Conservation (phyloP, 2,888 invertebrate genomes). For the Lepidonotus clava region DNA sequence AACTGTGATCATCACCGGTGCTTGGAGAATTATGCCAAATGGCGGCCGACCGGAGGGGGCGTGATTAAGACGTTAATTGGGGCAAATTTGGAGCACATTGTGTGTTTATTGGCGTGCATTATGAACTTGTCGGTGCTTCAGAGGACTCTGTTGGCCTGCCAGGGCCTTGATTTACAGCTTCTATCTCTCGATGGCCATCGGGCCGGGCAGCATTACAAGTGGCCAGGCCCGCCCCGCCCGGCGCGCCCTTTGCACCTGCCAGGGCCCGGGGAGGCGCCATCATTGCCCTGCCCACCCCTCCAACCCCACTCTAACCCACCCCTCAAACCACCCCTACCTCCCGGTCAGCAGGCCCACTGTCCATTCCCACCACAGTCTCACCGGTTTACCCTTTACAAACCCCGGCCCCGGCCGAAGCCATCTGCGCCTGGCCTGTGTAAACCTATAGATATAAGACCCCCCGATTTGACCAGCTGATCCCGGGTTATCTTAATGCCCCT, state of each 20-base stretch:
- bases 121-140: conserved; percentile 46
- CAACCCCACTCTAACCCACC: background rate
- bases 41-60: conserved; percentile 30
- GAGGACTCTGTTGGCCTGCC: conserved; percentile 25
- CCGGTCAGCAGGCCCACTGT: background rate
- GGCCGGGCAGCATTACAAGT: background rate
- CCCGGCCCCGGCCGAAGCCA: conserved; percentile 8
- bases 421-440: conserved; percentile 27
- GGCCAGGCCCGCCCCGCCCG: background rate
- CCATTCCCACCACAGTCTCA: background rate
- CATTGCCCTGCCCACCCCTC: too few species aligned
- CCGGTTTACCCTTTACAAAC: background rate
- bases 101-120: conserved; percentile 37
- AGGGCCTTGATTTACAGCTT: conserved; percentile 25
- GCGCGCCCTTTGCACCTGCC: conserved; percentile 34
- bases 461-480: conserved; percentile 35
- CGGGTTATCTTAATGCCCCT: conserved; percentile 36
- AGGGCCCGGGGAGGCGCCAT: background rate
- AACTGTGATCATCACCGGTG: conserved; percentile 40
- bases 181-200: conserved; percentile 10
- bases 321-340: background rate
- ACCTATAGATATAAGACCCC: conserved; percentile 48
- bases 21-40: conserved; percentile 22
- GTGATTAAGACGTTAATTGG: conserved; percentile 50
- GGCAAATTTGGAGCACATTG: conserved; percentile 50